Evolutionary conservation across 2,113 vertebrate genomes (phyloP).

Genomic region (Scomber japonicus): DNA sequence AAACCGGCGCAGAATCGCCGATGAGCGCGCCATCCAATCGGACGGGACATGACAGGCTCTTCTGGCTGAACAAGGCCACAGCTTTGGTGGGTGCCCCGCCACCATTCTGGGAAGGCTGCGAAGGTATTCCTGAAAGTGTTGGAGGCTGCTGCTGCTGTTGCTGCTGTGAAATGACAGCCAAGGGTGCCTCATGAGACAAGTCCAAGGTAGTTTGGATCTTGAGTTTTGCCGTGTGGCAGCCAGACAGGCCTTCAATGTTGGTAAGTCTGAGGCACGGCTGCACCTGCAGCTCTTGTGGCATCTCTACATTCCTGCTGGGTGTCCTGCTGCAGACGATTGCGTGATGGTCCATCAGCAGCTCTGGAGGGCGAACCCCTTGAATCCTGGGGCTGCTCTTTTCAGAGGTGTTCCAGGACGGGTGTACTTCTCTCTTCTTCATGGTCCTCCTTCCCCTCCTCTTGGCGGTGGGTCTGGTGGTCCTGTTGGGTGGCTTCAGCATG

Average conservation of each 20-base stretch:
- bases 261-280: constrained; percentile 77
- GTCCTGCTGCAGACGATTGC: constrained; percentile 53
- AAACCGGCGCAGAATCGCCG: constrained; percentile 77
- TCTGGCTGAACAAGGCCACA: constrained; percentile 82
- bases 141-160: constrained; percentile 58
- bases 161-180: constrained; percentile 45
- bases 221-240: constrained; percentile 78
- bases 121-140: constrained; percentile 79
- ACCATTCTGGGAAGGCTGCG: constrained; percentile 77
- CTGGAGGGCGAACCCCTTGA: constrained; percentile 74
- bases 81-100: constrained; percentile 69
- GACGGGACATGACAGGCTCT: constrained; percentile 75
- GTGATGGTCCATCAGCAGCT: constrained; percentile 47
- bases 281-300: constrained; percentile 20
- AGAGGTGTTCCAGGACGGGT: constrained; percentile 75
- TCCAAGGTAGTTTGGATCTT: constrained; percentile 76
- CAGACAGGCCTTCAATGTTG: constrained; percentile 75
- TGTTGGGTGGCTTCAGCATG: constrained; percentile 63
- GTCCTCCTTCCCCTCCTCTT: constrained; percentile 68
- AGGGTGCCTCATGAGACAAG: constrained; percentile 36
- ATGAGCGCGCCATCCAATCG: constrained; percentile 77
- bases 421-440: constrained; percentile 75
- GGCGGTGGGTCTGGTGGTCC: constrained; percentile 49
- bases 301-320: constrained; percentile 28
- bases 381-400: constrained; percentile 69